These are phyloP conservation scores for Euura saliciscinereae DNA, from an alignment of 1,140 invertebrate genomes.

Conservation along the genomic window DNA sequence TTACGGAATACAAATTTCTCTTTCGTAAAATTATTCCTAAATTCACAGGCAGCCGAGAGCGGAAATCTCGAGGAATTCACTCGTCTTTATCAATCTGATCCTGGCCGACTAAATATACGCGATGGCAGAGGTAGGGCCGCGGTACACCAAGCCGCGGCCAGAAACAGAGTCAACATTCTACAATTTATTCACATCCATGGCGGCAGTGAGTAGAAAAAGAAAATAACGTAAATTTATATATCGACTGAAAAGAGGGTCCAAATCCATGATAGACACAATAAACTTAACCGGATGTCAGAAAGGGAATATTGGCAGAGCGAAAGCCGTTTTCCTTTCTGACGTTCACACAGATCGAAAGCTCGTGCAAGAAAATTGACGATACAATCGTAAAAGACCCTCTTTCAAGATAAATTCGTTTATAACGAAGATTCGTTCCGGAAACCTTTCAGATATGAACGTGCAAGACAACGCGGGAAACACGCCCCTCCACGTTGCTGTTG, in stretches of 20 bases:
- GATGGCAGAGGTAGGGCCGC: slow-evolving; percentile 76
- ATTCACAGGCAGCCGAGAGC: slow-evolving; percentile 76
- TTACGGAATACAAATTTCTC: no score
- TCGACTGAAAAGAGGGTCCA: background rate
- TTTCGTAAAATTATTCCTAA: background rate
- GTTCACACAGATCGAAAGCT: no score
- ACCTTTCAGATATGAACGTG: slow-evolving; percentile 74
- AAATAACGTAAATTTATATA: background rate
- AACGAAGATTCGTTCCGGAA: no score
- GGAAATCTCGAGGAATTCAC: slow-evolving; percentile 83
- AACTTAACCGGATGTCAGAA: no score
- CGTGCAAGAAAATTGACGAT: no score
- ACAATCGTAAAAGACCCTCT: no score
- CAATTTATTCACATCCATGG: slow-evolving; percentile 74
- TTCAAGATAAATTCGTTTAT: no score
- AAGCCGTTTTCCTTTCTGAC: no score
- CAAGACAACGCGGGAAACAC: slow-evolving; percentile 80
- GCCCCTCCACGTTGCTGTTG: slow-evolving; percentile 80
- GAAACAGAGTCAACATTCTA: slow-evolving; percentile 76
- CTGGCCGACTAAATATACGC: slow-evolving; percentile 67
- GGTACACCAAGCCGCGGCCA: slow-evolving; percentile 78
- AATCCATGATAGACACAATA: no score
- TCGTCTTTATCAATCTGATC: slow-evolving; percentile 71
- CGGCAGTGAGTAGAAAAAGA: slow-evolving; percentile 64
- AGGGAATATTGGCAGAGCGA: no score